phyloP scores from a whole-genome alignment of 1,140 invertebrate species.

The Meloidogyne chitwoodi region DNA sequence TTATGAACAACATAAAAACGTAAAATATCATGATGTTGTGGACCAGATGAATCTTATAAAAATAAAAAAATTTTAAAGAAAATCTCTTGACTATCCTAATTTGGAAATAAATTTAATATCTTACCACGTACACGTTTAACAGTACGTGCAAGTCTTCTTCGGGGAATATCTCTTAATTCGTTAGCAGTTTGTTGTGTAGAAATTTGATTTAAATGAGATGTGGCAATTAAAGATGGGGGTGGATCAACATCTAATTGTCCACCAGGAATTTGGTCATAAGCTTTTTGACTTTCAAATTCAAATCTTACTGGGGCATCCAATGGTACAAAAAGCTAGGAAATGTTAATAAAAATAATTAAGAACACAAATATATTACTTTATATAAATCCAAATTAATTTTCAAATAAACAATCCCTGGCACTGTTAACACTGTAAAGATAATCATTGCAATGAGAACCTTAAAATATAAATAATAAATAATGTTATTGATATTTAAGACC shows the following conservation, averaged over 20 bases:
- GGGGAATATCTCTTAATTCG: constrained; percentile 18
- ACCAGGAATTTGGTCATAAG: constrained; percentile 34
- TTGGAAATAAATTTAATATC: too few relatives aligned
- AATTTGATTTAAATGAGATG: constrained; percentile 7
- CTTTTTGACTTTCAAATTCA: constrained; percentile 43
- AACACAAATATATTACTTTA: constrained; percentile 23
- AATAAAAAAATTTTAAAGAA: constrained; percentile 1
- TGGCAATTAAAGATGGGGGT: constrained; percentile 18
- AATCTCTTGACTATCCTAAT: too few relatives aligned
- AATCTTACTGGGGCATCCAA: constrained; percentile 56
- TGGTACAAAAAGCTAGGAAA: constrained; percentile 48
- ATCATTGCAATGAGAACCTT: constrained; percentile 26
- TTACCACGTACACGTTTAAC: not conserved
- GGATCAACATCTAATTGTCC: constrained; percentile 36
- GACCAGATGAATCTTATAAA: constrained; percentile 32
- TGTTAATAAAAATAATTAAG: not conserved
- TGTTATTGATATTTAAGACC: constrained; percentile 4
- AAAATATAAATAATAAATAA: too few relatives aligned
- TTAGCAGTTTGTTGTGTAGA: constrained; percentile 10
- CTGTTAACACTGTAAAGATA: constrained; percentile 41
- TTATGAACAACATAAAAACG: constrained; percentile 59
- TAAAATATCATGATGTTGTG: constrained; percentile 53
- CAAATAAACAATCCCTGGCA: constrained; percentile 50
- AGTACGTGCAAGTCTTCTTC: not conserved
- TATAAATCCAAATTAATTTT: constrained; percentile 58